A percentile compares a stretch with the other conserved stretches of the same genome.
Conservation (phyloP, 2,113 vertebrate genomes). For the Speoplatyrhinus poulsoni region DNA sequence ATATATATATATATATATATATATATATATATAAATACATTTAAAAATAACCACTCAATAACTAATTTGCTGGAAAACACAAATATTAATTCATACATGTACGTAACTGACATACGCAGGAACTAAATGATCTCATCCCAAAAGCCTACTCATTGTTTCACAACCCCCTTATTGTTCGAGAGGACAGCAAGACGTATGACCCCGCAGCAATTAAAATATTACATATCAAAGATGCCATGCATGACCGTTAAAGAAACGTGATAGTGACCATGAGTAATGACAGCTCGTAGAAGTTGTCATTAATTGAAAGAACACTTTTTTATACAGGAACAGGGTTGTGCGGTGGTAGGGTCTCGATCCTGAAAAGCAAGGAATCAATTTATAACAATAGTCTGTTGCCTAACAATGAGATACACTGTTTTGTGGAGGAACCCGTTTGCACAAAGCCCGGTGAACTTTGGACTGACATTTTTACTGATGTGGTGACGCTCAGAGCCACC, state of each 20-base stretch:
- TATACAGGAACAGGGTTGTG: not conserved
- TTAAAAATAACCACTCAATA: not conserved
- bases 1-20: no score
- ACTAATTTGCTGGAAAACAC: not conserved
- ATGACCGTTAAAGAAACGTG: constrained; percentile 67
- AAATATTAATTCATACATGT: not conserved
- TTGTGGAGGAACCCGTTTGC: constrained; percentile 50
- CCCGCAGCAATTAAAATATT: constrained; percentile 73
- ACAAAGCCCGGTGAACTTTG: constrained; percentile 75
- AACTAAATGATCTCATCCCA: constrained; percentile 23
- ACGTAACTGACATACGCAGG: no score
- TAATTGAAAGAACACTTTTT: constrained; percentile 27
- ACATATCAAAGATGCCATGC: constrained; percentile 70
- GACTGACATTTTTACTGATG: constrained; percentile 82
- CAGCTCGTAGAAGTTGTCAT: constrained; percentile 58
- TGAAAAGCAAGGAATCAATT: constrained; percentile 66
- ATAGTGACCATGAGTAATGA: constrained; percentile 73
- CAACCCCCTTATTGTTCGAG: constrained; percentile 49
- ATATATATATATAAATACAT: no score
- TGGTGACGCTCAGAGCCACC: constrained; percentile 71
- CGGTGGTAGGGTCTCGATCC: constrained; percentile 44
- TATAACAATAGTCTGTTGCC: constrained; percentile 69
- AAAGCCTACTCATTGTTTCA: constrained; percentile 51
- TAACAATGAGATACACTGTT: constrained; percentile 70
- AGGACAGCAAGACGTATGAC: constrained; percentile 71